Evolutionary conservation across 2,888 invertebrate species (phyloP).

Genomic region (Drosophila falleni): DNA sequence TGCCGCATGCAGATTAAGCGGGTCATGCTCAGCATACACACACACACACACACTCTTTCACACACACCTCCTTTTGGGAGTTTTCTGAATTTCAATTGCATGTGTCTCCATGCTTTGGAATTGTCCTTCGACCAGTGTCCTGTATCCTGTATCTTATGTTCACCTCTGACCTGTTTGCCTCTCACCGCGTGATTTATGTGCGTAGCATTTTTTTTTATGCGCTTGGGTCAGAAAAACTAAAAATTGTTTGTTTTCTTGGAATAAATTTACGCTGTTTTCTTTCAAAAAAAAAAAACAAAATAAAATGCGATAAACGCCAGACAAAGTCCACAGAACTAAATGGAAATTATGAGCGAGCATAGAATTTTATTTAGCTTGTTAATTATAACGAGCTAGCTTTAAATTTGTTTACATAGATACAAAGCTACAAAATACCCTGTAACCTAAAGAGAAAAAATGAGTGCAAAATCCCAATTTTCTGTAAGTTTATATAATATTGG

Average conservation of each 20-base stretch:
- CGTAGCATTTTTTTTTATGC: conserved; percentile 43
- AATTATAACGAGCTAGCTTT: neutral
- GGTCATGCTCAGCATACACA: conserved; percentile 12
- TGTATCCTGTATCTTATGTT: neutral
- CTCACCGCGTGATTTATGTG: conserved; percentile 49
- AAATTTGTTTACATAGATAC: neutral
- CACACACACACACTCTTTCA: conserved; percentile 3
- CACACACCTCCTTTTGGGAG: conserved; percentile 12
- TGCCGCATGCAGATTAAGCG: conserved; percentile 44
- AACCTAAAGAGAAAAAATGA: neutral
- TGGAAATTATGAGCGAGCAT: conserved; percentile 19
- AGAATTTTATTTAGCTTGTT: conserved; percentile 12
- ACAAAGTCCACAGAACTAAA: conserved; percentile 18
- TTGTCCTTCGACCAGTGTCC: conserved; percentile 21
- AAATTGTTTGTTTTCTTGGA: conserved; percentile 37
- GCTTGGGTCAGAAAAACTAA: conserved; percentile 22
- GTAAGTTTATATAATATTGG: no score
- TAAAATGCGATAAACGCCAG: conserved; percentile 31
- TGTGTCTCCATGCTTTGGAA: conserved; percentile 26
- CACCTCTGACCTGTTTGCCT: conserved; percentile 34
- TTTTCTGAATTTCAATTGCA: conserved; percentile 50
- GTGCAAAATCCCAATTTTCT: no score
- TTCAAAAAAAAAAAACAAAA: conserved; percentile 30
- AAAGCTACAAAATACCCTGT: neutral
- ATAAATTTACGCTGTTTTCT: conserved; percentile 43